These are phyloP conservation scores for Shargacucullia verbasci DNA, from an alignment of 2,888 invertebrate genomes.

Conservation along the genomic window DNA sequence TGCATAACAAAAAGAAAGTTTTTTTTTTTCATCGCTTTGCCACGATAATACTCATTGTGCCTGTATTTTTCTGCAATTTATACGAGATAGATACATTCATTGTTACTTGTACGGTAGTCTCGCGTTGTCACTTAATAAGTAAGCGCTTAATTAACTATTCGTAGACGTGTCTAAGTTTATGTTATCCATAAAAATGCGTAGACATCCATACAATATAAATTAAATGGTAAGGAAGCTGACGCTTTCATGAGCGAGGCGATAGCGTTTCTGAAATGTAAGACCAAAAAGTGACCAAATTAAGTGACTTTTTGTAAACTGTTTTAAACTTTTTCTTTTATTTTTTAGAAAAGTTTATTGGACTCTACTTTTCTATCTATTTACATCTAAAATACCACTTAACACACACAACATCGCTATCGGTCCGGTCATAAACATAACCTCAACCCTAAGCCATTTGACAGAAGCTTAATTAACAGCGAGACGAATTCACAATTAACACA, in stretches of 20 bases:
- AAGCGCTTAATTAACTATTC: conserved; percentile 29
- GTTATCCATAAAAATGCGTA: conserved; percentile 32
- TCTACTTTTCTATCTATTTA: no score
- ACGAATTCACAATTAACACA: conserved; percentile 25
- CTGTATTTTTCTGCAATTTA: conserved; percentile 45
- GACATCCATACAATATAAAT: conserved; percentile 15
- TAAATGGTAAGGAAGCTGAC: conserved; percentile 1
- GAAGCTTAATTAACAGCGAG: conserved; percentile 16
- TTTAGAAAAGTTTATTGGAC: background rate
- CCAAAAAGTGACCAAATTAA: background rate
- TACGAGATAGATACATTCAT: conserved; percentile 30
- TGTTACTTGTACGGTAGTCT: conserved; percentile 25
- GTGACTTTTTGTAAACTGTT: background rate
- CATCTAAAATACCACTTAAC: background rate
- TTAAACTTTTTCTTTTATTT: background rate
- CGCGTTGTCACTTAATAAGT: conserved; percentile 28
- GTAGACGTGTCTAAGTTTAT: conserved; percentile 30
- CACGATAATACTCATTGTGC: conserved; percentile 19
- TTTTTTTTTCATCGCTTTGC: conserved; percentile 40
- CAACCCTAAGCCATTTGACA: conserved; percentile 1
- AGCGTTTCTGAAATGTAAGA: background rate
- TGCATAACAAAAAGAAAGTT: conserved; percentile 43
- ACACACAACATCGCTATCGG: conserved; percentile 16
- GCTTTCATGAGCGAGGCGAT: conserved; percentile 7
- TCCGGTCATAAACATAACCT: conserved; percentile 7